phyloP scores from a whole-genome alignment of 2,113 vertebrate genomes.

The Nannospalax galili region DNA sequence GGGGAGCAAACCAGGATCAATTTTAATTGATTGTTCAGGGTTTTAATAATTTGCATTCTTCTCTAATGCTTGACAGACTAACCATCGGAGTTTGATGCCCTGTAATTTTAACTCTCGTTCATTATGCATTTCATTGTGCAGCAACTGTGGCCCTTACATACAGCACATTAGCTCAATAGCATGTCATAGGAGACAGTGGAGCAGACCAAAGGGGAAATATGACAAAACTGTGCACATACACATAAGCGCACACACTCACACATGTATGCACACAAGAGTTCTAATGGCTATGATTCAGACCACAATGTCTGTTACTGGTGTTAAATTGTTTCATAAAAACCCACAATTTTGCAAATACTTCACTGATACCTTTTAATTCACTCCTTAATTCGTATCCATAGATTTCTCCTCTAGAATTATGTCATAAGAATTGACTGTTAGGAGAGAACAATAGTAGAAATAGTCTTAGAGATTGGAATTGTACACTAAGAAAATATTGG shows the following conservation, averaged over 20 bases:
- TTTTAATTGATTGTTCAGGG: slow-evolving; percentile 85
- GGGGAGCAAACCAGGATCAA: slow-evolving; percentile 83
- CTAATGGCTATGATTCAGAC: slow-evolving; percentile 10
- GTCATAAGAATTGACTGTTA: background rate
- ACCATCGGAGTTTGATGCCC: slow-evolving; percentile 64
- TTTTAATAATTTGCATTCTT: slow-evolving; percentile 85
- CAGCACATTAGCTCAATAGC: background rate
- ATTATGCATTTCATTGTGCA: fast-evolving
- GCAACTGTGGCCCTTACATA: background rate
- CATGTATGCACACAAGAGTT: background rate
- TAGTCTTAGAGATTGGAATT: background rate
- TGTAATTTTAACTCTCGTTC: slow-evolving; percentile 71
- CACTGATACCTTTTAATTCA: slow-evolving; percentile 24
- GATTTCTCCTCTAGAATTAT: slow-evolving; percentile 27
- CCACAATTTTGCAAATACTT: slow-evolving; percentile 15
- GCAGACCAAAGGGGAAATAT: slow-evolving; percentile 16
- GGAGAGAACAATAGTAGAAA: background rate
- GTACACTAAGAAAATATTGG: background rate
- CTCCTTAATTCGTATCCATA: slow-evolving; percentile 2
- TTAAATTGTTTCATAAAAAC: background rate
- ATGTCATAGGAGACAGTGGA: background rate
- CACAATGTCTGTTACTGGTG: background rate
- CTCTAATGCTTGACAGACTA: slow-evolving; percentile 79
- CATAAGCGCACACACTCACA: background rate
- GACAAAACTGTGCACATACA: background rate